A percentile compares a stretch with the other conserved stretches of the same genome.
phyloP scores from a whole-genome alignment of 2,888 invertebrate species.

The Dryococelus australis region DNA sequence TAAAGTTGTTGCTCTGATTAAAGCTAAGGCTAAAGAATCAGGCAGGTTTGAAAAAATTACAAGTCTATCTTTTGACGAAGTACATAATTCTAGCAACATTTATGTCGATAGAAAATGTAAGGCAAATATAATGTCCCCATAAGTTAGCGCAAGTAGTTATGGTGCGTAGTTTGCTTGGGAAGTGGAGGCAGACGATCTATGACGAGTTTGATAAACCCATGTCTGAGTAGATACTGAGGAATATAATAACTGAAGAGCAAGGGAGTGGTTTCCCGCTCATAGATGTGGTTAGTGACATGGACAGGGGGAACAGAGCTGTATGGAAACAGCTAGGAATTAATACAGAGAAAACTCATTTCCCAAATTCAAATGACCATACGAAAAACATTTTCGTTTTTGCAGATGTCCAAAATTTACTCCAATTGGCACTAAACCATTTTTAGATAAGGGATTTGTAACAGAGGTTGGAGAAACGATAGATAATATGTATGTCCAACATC shows the following conservation, averaged over 20 bases:
- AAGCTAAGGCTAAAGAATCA: background rate
- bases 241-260: too few species aligned
- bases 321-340: too few species aligned
- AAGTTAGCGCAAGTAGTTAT: too few species aligned
- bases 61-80: background rate
- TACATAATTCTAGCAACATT: background rate
- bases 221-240: background rate
- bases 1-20: background rate
- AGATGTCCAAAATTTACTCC: background rate
- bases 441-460: background rate
- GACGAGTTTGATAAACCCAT: background rate
- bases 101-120: background rate
- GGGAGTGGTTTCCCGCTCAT: too few species aligned
- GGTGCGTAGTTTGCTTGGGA: background rate
- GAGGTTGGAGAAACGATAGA: background rate
- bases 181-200: too few species aligned
- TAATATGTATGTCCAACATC: too few species aligned
- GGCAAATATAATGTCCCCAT: background rate
- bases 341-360: too few species aligned
- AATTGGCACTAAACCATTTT: background rate
- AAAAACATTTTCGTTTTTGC: too few species aligned
- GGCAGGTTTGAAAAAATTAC: background rate
- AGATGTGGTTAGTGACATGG: too few species aligned
- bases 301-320: background rate
- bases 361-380: too few species aligned